Evolutionary conservation across 2,888 invertebrate species (phyloP).

Genomic region (Imbricaverruca yamaguchii): DNA sequence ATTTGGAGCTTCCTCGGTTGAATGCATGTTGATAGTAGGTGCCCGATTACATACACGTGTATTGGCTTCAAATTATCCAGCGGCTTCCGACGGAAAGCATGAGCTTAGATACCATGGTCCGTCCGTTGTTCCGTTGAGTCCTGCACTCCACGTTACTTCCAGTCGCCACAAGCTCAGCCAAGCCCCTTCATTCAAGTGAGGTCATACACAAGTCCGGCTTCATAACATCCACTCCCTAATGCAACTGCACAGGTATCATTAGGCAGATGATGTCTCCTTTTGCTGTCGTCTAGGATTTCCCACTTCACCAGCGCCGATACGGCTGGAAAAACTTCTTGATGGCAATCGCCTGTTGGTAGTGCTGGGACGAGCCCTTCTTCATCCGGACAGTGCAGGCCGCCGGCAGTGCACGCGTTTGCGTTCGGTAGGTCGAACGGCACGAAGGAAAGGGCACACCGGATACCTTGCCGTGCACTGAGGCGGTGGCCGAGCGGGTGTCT

Average conservation of each 20-base stretch:
- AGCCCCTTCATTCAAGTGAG: no score
- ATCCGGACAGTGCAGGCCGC: background rate
- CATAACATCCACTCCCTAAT: background rate
- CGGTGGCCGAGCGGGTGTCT: background rate
- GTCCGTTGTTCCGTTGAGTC: no score
- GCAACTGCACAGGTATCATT: background rate
- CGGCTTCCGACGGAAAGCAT: no score
- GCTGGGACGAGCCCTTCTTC: background rate
- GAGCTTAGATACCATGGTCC: no score
- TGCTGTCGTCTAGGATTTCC: conserved; percentile 1
- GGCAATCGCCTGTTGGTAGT: conserved; percentile 3
- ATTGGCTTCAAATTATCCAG: no score
- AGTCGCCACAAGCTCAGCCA: no score
- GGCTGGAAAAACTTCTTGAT: conserved; percentile 8
- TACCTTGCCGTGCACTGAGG: conserved; percentile 5
- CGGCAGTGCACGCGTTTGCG: conserved; percentile 11
- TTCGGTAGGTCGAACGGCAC: conserved; percentile 13
- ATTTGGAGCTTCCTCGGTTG: no score
- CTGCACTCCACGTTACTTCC: no score
- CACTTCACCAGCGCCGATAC: conserved; percentile 8
- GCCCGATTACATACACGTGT: no score
- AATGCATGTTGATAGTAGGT: no score
- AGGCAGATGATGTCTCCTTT: background rate
- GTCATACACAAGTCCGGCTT: no score
- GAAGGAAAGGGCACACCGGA: background rate